Percentiles rank a stretch among this genome's conserved stretches.
These are phyloP conservation scores for Actinernus sp. DNA, from an alignment of 92 coral and sea anemone species.

Conservation along the genomic window DNA sequence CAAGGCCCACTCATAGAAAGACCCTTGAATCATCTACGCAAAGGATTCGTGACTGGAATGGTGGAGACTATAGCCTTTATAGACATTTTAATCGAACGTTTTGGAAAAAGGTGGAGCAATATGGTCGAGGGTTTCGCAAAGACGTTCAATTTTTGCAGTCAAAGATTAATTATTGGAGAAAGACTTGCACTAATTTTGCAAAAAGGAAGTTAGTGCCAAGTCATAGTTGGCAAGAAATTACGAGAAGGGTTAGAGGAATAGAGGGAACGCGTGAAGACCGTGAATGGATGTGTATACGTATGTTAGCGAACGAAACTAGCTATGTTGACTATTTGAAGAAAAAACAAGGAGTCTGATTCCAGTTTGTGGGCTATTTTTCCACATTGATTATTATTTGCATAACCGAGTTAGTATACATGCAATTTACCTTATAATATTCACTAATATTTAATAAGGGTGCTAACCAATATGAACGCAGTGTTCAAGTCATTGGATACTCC, in stretches of 20 bases:
- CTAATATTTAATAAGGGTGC: no score
- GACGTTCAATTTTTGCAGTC: slow-evolving; percentile 65
- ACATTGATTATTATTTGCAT: no score
- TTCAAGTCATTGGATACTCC: no score
- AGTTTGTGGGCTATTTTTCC: neutral
- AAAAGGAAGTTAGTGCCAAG: neutral
- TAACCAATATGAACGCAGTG: no score
- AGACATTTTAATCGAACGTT: slow-evolving; percentile 83
- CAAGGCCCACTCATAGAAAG: neutral
- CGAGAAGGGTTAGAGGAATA: slow-evolving; percentile 47
- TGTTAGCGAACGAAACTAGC: slow-evolving; percentile 82
- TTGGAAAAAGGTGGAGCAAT: slow-evolving; percentile 77
- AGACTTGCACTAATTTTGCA: slow-evolving; percentile 55
- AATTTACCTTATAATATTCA: no score
- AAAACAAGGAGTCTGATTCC: neutral
- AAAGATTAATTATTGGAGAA: slow-evolving; percentile 63
- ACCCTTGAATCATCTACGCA: neutral
- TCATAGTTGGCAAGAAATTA: slow-evolving; percentile 15
- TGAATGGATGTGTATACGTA: slow-evolving; percentile 74
- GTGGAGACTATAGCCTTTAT: slow-evolving; percentile 78
- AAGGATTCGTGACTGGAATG: slow-evolving; percentile 78
- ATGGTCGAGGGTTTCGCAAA: slow-evolving; percentile 71
- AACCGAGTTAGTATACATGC: no score
- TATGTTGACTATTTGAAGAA: slow-evolving; percentile 77
- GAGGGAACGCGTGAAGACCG: slow-evolving; percentile 38